Evolutionary conservation across 2,797 vertebrate species (phyloP), one percentile per base, ranked within the genome.

Genomic region (Parauchenoglanis ngamensis): DNA sequence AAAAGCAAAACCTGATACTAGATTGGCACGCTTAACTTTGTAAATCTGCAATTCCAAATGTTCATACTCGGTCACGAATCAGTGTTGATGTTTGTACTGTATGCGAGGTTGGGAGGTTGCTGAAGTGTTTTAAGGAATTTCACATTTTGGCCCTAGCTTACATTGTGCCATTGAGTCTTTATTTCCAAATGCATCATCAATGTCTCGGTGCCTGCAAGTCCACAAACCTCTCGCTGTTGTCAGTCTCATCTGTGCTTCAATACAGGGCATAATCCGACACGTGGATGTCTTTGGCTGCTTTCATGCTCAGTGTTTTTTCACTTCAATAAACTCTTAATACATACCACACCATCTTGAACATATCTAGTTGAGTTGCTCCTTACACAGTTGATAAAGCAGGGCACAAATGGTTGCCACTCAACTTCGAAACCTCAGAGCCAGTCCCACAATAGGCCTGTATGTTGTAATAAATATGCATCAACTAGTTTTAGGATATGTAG

Each of bases 241-340:
- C 35, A 10, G 21, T 75, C 67, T 59, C n/a, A 13, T 61, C 6
- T 56, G 13, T 65, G 61, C 68, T 78, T 77, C 31, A 31, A n/a
- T 31, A 78, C 11, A 70, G 52, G 49, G 61, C 63, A 17, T 44
- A 77, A 84, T 68, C 72, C 11, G 67, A 87, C 78, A 21, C 31
- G 49, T 87, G 59, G 76, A 84, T 84, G 81, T 87, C 46, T 83
- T 67, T 76, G 52, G 49, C 72, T 87, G 79, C 57, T 46, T 80
- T 80, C 78, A 44, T 63, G 23, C 54, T 78, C 52, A 12, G 44
- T 87, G 79, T 65, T n/a, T 75, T 76, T 49, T 28, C 80, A 84
- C 61, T 84, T 78, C 23, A 87, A 68, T 87, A 87, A 87, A 87
- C 46, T 79, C 76, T 87, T 40, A 31, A 77, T 82, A 57, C 68